phyloP scores from a whole-genome alignment of 2,797 vertebrate species.

The Hippocampus kuda region DNA sequence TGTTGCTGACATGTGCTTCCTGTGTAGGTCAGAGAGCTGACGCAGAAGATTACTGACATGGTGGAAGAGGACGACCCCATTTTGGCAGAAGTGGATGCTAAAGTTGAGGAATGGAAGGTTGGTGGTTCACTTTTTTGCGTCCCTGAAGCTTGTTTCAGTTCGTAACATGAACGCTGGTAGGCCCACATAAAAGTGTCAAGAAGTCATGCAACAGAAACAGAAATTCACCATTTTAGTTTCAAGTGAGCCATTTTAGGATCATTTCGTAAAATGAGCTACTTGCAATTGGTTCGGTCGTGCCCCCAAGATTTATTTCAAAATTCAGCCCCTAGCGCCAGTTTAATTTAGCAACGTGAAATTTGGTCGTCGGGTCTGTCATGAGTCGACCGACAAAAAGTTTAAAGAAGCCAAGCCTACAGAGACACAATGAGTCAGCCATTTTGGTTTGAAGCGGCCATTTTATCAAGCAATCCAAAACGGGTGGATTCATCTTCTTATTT shows the following conservation, averaged over 20 bases:
- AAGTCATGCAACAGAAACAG: neutral
- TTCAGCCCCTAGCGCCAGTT: too few relatives aligned
- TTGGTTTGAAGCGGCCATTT: neutral
- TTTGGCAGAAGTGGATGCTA: slow-evolving; percentile 81
- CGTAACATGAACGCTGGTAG: neutral
- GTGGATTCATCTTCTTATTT: too few relatives aligned
- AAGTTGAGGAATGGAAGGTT: slow-evolving; percentile 98
- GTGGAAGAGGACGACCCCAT: slow-evolving; percentile 86
- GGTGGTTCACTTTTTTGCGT: slow-evolving; percentile 8
- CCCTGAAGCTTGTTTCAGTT: neutral
- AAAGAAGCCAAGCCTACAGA: neutral
- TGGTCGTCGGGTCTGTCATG: too few relatives aligned
- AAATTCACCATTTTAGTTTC: too few relatives aligned
- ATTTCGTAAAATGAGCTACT: too few relatives aligned
- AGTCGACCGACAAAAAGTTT: too few relatives aligned
- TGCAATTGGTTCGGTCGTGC: too few relatives aligned
- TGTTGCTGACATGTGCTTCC: neutral
- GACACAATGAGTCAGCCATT: neutral
- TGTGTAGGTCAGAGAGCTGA: slow-evolving; percentile 81
- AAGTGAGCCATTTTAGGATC: too few relatives aligned
- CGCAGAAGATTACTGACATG: slow-evolving; percentile 76
- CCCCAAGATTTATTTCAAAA: too few relatives aligned
- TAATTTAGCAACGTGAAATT: too few relatives aligned
- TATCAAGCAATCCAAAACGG: too few relatives aligned
- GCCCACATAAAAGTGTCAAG: neutral